phyloP scores from a whole-genome alignment of 2,113 vertebrate species.

The Piaya cayana region DNA sequence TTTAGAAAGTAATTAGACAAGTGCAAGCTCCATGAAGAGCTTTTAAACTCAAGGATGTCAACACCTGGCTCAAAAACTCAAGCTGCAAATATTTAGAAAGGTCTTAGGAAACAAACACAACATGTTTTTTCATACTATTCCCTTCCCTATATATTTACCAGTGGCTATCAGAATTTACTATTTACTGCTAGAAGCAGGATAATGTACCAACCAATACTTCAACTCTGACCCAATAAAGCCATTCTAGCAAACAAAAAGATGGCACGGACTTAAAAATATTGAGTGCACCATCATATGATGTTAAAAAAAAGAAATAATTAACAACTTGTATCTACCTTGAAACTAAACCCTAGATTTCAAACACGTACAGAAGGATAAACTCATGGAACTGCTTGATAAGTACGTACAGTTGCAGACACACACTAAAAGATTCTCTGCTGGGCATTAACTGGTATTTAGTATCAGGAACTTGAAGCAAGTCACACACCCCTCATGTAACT shows the following conservation, averaged over 20 bases:
- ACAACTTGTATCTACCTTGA: background rate
- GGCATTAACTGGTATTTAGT: background rate
- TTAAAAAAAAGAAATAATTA: background rate
- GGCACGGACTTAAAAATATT: background rate
- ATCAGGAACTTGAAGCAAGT: background rate
- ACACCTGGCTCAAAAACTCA: background rate
- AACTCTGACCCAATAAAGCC: background rate
- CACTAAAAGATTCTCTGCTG: background rate
- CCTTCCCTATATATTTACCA: background rate
- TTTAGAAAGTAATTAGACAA: background rate
- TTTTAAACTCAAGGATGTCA: background rate
- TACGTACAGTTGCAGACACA: background rate
- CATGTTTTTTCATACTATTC: background rate
- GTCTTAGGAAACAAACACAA: background rate
- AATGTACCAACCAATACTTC: background rate
- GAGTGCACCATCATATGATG: background rate
- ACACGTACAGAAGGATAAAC: background rate
- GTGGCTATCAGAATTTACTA: background rate
- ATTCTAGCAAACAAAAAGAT: background rate
- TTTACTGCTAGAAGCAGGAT: background rate
- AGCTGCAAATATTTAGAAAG: background rate
- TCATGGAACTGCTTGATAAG: background rate
- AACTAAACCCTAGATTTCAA: background rate
- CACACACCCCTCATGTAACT: background rate
- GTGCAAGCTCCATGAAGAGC: background rate